Conservation (phyloP, 2,113 vertebrate genomes). For the Puffinus mauretanicus region DNA sequence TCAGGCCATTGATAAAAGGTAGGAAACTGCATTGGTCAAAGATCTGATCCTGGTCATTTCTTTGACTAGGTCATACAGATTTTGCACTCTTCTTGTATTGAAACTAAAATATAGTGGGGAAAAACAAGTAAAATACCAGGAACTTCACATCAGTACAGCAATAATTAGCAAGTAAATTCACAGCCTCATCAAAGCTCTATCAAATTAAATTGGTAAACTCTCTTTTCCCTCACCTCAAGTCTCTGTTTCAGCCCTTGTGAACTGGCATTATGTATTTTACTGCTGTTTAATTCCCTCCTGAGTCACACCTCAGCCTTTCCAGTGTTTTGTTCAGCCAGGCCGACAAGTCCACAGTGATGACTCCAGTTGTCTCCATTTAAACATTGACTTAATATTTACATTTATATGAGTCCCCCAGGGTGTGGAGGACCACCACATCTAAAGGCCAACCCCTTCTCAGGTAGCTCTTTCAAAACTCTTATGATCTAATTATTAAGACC, state of each 20-base stretch:
- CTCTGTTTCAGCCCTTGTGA: not conserved
- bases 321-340: not conserved
- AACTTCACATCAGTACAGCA: not conserved
- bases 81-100: not conserved
- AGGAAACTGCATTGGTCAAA: not conserved
- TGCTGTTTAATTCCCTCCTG: not conserved
- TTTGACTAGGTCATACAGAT: not conserved
- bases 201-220: not conserved
- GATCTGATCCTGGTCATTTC: not conserved
- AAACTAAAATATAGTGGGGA: not conserved
- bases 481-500: not conserved
- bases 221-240: not conserved
- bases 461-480: not conserved
- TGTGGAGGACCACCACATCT: not conserved
- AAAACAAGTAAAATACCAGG: not conserved
- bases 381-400: not conserved
- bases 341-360: not conserved
- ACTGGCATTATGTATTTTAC: not conserved
- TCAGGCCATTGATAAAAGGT: not conserved
- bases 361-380: not conserved
- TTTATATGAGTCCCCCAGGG: not conserved
- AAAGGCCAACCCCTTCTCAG: not conserved
- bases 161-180: not conserved
- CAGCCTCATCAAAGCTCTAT: not conserved
- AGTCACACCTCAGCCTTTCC: not conserved